phyloP scores from a whole-genome alignment of 1,140 invertebrate species.

The Nylanderia fulva region DNA sequence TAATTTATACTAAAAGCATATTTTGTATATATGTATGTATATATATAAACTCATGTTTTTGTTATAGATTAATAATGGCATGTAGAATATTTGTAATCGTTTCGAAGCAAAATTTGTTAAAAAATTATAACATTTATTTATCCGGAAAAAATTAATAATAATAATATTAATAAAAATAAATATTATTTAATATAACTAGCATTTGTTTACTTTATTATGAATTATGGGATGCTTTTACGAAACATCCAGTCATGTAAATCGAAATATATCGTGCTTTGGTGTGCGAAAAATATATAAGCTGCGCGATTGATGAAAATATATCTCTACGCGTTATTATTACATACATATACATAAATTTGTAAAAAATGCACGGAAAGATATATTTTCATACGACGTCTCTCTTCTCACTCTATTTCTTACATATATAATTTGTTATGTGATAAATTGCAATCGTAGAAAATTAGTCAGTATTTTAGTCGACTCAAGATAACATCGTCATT shows the following conservation, averaged over 20 bases:
- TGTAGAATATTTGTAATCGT: neutral
- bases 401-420: too few species aligned
- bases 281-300: neutral
- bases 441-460: slow-evolving; percentile 27
- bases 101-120: slow-evolving; percentile 12
- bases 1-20: slow-evolving; percentile 12
- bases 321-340: neutral
- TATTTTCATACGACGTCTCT: neutral
- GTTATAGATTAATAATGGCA: slow-evolving; percentile 13
- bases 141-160: neutral
- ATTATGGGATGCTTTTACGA: neutral
- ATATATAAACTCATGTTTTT: neutral
- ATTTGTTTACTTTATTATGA: neutral
- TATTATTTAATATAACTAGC: neutral
- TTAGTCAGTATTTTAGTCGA: neutral
- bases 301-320: neutral
- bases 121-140: slow-evolving; percentile 8
- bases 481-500: neutral
- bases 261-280: slow-evolving; percentile 46
- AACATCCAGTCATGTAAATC: slow-evolving; percentile 29
- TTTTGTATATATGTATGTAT: neutral
- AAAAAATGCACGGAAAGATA: too few species aligned
- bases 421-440: too few species aligned
- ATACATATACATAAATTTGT: slow-evolving; percentile 1
- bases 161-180: slow-evolving; percentile 32